Evolutionary conservation across 2,888 invertebrate species (phyloP).

Genomic region (Nephrotoma appendiculata): DNA sequence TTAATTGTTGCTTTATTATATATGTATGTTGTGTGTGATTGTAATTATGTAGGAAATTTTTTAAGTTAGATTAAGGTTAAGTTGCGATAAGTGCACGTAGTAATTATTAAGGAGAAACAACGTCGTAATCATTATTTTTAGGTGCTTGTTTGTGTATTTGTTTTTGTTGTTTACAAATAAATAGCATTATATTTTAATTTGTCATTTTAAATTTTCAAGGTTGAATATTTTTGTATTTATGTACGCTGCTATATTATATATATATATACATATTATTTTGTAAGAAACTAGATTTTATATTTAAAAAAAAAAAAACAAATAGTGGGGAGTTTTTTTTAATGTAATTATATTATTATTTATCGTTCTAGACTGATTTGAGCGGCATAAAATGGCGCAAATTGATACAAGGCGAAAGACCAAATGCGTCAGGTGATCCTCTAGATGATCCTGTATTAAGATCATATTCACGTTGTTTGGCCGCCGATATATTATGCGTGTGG

Average conservation of each 20-base stretch:
- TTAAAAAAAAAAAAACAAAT: neutral
- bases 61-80: neutral
- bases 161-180: neutral
- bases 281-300: neutral
- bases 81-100: neutral
- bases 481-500: constrained; percentile 97
- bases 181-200: neutral
- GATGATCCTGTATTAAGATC: constrained; percentile 84
- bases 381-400: constrained; percentile 97
- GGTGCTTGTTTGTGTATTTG: neutral
- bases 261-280: too few relatives aligned
- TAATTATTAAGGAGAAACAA: neutral
- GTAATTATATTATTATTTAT: constrained; percentile 11
- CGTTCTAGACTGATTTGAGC: constrained; percentile 90
- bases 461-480: constrained; percentile 80
- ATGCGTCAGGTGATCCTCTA: constrained; percentile 48
- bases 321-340: neutral
- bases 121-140: neutral
- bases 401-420: constrained; percentile 58
- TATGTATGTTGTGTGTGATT: neutral
- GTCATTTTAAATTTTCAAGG: neutral
- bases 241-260: neutral
- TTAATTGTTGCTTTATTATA: neutral
- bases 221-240: neutral
- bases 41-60: neutral